These are phyloP conservation scores for Cyrtorhinus lividipennis DNA, from an alignment of 1,140 invertebrate species.

Conservation along the genomic window DNA sequence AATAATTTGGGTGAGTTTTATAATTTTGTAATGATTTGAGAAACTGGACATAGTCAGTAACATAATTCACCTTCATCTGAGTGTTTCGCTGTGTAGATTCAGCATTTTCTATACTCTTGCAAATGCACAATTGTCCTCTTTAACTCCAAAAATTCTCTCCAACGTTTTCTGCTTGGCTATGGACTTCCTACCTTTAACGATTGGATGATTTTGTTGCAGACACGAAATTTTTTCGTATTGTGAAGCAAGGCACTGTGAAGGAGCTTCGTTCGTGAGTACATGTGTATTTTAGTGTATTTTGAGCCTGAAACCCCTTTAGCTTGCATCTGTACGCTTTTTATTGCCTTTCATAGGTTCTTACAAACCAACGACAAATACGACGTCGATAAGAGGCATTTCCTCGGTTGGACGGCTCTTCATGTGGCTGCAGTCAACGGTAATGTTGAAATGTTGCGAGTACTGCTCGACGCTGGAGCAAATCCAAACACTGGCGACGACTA, in stretches of 20 bases:
- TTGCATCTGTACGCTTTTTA: neutral
- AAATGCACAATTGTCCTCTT: too few relatives aligned
- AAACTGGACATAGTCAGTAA: too few relatives aligned
- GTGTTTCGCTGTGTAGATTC: too few relatives aligned
- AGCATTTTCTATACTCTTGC: too few relatives aligned
- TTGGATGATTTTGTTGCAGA: neutral
- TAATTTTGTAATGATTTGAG: neutral
- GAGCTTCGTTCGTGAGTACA: neutral
- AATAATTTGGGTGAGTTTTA: neutral
- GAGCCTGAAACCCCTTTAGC: too few relatives aligned
- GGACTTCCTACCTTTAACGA: neutral
- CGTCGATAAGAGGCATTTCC: constrained; percentile 46
- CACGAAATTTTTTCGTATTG: neutral
- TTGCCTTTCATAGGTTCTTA: neutral
- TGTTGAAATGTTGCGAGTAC: constrained; percentile 42
- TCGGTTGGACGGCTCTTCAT: constrained; percentile 80
- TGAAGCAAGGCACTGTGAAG: neutral
- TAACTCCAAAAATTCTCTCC: too few relatives aligned
- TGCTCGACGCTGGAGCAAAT: constrained; percentile 63
- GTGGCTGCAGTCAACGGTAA: constrained; percentile 65
- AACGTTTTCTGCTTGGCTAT: too few relatives aligned
- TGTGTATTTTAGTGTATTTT: too few relatives aligned
- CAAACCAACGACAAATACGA: constrained; percentile 26
- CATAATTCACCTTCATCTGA: too few relatives aligned
- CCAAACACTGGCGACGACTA: constrained; percentile 67